phyloP scores from a whole-genome alignment of 2,888 invertebrate species.

The Criorhina ranunculi region DNA sequence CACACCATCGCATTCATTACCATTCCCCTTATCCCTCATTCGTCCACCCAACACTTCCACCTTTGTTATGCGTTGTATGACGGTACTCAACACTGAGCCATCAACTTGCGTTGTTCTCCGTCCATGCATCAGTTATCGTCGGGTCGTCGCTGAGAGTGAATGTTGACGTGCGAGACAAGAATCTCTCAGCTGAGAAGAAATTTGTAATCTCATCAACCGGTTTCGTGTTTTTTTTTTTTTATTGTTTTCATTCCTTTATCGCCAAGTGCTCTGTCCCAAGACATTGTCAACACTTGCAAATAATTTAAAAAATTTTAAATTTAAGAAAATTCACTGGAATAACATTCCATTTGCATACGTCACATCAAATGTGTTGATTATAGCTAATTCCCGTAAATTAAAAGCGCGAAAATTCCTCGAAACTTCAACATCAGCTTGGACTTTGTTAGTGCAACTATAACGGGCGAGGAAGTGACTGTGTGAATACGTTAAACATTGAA shows the following conservation, averaged over 20 bases:
- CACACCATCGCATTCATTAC: constrained; percentile 31
- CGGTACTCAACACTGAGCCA: constrained; percentile 47
- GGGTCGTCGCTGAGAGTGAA: constrained; percentile 72
- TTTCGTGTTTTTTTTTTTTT: constrained; percentile 59
- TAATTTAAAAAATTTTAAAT: constrained; percentile 7
- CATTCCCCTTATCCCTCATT: constrained; percentile 3
- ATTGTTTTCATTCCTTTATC: constrained; percentile 13
- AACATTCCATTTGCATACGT: constrained; percentile 41
- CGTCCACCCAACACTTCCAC: neutral
- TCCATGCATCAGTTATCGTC: constrained; percentile 66
- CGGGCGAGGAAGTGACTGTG: constrained; percentile 3
- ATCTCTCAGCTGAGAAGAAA: constrained; percentile 43
- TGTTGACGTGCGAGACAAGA: constrained; percentile 57
- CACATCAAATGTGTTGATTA: constrained; percentile 29
- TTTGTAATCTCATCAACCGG: constrained; percentile 69
- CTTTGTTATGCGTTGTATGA: constrained; percentile 55
- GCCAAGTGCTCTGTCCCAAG: constrained; percentile 3
- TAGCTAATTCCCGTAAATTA: constrained; percentile 14
- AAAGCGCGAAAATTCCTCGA: constrained; percentile 10
- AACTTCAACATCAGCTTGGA: constrained; percentile 22
- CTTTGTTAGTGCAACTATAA: neutral
- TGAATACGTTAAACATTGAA: constrained; percentile 14
- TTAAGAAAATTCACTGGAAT: constrained; percentile 7
- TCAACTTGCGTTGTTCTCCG: constrained; percentile 49
- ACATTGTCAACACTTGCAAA: constrained; percentile 51